phyloP scores from a whole-genome alignment of 2,888 invertebrate genomes.

The Priapulus caudatus region DNA sequence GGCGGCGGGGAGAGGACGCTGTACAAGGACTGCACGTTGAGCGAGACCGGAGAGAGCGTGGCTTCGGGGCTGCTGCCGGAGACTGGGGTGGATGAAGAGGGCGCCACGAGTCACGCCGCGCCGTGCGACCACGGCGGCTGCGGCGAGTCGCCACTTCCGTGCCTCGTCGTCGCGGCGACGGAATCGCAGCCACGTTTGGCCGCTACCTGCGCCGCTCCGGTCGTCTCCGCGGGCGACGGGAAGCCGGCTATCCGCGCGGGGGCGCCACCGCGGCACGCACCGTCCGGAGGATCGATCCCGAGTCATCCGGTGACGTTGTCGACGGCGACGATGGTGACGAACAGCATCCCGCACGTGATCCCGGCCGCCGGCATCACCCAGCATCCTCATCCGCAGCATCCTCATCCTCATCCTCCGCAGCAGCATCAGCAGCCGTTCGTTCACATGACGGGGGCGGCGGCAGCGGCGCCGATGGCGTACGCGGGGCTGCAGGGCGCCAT shows the following conservation, averaged over 20 bases:
- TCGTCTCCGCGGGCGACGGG: not conserved
- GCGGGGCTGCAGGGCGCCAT: not conserved
- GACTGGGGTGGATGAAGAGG: too few species aligned
- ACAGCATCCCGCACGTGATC: not conserved
- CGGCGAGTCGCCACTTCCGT: too few species aligned
- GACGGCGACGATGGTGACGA: not conserved
- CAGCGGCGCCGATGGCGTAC: not conserved
- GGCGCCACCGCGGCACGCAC: not conserved
- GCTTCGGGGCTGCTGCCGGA: too few species aligned
- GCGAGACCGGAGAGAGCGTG: not conserved
- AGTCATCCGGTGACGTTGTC: not conserved
- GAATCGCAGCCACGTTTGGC: not conserved
- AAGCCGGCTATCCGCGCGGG: not conserved
- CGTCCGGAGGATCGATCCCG: not conserved
- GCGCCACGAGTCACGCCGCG: too few species aligned
- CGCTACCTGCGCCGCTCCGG: not conserved
- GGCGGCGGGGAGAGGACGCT: not conserved
- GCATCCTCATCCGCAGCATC: too few species aligned
- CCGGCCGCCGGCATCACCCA: not conserved
- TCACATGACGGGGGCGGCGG: not conserved
- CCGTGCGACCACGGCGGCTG: too few species aligned
- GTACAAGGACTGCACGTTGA: not conserved
- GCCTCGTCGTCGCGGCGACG: not conserved
- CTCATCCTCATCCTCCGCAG: constrained; percentile 1
- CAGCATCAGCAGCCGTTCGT: too few species aligned